Conservation (phyloP, 37 sponge, comb jelly and placozoan genomes). For the Haliclona indistincta region DNA sequence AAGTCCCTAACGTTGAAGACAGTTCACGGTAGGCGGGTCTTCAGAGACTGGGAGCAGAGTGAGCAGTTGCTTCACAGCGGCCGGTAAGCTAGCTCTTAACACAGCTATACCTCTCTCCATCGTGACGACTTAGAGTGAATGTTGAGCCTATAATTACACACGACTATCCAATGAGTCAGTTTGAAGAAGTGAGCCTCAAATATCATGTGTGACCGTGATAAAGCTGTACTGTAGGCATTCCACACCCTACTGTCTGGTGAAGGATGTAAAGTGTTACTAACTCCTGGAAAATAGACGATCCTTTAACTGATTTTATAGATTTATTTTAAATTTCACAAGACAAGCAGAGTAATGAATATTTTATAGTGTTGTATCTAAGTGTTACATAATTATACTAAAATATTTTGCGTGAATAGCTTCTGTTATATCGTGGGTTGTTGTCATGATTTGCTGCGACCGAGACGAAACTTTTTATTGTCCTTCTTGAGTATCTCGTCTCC, state of each 20-base stretch:
- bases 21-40: slow-evolving; percentile 89
- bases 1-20: slow-evolving; percentile 82
- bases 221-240: slow-evolving; percentile 79
- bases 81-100: slow-evolving; percentile 22
- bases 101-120: background rate
- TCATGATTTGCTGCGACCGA: background rate
- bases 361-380: background rate
- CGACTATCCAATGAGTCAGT: slow-evolving; percentile 72
- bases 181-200: slow-evolving; percentile 67
- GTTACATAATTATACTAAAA: background rate
- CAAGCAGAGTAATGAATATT: background rate
- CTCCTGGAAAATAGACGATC: slow-evolving; percentile 24
- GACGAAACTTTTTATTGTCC: background rate
- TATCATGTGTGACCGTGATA: too few relatives aligned
- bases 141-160: slow-evolving; percentile 58
- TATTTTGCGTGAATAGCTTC: background rate
- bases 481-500: slow-evolving; percentile 54
- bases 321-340: background rate
- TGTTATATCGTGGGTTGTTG: background rate
- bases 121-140: slow-evolving; percentile 34
- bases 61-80: slow-evolving; percentile 55
- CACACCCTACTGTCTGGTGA: slow-evolving; percentile 59
- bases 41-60: slow-evolving; percentile 82
- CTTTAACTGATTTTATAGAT: background rate
- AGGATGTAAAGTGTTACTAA: slow-evolving; percentile 72